Base-by-base conservation (phyloP, 2,113 vertebrate species). In the Mungos mungo region DNA sequence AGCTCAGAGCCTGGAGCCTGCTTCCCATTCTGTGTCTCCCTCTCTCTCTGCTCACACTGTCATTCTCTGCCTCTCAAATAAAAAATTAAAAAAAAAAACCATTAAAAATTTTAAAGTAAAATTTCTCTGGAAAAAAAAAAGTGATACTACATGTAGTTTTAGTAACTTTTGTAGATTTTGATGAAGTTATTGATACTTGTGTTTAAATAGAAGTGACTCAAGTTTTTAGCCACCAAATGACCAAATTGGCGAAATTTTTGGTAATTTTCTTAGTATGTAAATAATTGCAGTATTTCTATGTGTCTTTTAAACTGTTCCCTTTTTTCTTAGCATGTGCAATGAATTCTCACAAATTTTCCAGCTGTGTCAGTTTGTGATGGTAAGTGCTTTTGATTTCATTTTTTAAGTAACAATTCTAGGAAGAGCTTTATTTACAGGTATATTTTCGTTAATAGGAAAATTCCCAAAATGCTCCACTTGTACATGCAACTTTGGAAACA, bases 281-380 rank as follows among this genome's bases (percentile, higher is more conserved):
- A 27, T 88, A n/a, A 76, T 69, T 52, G 38, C 2, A 47, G 3
- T 92, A 7, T 45, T 41, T 92, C 25, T 96, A 11, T 95, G 15
- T 95, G 16, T 92, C 35, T 88, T 93, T 71, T 97, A 52, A 92
- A 96, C 12, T 66, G 27, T 13, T 79, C 2, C 0, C 41, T 95
- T 98, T 96, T 96, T 98, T 95, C 79, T 82, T 98, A 99, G 99
- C 98, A 99, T 99, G 99, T 99, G 99, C 98, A 99, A 99, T 98
- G 99, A 99, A 88, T 99, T 99, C 98, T 99, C 99, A 63, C 99
- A 99, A 98, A 99, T 99, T 98, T 99, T 99, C 99, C 99, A 99
- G 31, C 99, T 99, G 13, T 99, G 99, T 98, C 99, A 99, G 97
- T 99, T 99, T 99, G 99, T 99, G 68, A 99, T 99, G 99, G 99